Conservation (phyloP, 2,113 vertebrate species). For the human region DNA sequence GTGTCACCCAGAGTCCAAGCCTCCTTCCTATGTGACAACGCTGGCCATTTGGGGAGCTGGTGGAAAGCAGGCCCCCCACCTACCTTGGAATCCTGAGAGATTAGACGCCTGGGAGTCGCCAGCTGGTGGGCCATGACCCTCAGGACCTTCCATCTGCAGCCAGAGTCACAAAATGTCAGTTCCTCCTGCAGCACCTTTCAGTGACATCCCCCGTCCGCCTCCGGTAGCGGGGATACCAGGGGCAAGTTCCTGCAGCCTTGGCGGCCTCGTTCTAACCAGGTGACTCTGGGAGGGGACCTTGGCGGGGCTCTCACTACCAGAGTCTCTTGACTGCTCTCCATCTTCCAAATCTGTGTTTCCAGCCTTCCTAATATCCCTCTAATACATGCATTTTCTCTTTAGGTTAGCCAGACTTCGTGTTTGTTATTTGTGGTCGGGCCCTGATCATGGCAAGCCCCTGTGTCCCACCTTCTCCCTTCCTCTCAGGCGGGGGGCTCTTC, state of each 20-base stretch:
- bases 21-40: background rate
- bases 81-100: background rate
- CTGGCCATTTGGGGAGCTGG: background rate
- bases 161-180: background rate
- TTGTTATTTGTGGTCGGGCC: too few relatives aligned
- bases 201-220: background rate
- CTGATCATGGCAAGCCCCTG: too few relatives aligned
- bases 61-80: too few relatives aligned
- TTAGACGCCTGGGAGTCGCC: background rate
- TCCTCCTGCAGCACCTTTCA: background rate
- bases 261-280: background rate
- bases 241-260: accelerated
- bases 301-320: background rate
- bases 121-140: background rate
- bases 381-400: background rate
- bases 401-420: too few relatives aligned
- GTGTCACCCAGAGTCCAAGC: background rate
- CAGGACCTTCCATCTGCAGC: background rate
- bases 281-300: background rate
- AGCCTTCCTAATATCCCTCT: background rate
- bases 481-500: background rate
- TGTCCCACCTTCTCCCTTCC: background rate
- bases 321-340: background rate
- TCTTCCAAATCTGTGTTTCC: background rate
- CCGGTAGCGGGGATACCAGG: accelerated